These are phyloP conservation scores for Solenopsis fugax DNA, from an alignment of 1,140 invertebrate genomes.

Conservation along the genomic window DNA sequence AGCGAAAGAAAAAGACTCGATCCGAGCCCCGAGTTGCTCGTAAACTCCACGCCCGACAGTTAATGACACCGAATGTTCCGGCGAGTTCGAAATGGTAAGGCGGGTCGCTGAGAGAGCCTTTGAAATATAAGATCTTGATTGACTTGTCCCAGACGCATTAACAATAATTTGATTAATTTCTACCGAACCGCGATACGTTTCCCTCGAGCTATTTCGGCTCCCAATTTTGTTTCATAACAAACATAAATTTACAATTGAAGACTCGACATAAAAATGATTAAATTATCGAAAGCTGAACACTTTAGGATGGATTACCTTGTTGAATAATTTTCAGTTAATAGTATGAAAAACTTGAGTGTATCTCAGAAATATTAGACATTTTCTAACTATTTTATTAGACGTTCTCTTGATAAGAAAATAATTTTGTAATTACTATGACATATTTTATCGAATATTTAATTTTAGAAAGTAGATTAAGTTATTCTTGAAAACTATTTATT, in stretches of 20 bases:
- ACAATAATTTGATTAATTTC: constrained; percentile 52
- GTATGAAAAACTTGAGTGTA: background rate
- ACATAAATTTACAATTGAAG: constrained; percentile 2
- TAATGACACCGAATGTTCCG: constrained; percentile 64
- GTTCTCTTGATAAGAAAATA: background rate
- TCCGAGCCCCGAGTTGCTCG: constrained; percentile 32
- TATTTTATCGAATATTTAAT: background rate
- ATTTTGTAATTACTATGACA: background rate
- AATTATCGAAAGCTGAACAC: background rate
- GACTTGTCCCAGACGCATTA: constrained; percentile 59
- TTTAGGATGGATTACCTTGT: background rate
- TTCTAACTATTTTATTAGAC: background rate
- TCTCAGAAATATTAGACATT: background rate
- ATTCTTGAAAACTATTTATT: background rate
- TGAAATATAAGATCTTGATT: constrained; percentile 57
- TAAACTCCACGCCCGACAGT: constrained; percentile 62
- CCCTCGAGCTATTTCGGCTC: constrained; percentile 39
- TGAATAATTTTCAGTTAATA: background rate
- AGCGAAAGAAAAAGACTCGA: constrained; percentile 69
- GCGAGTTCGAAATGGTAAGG: constrained; percentile 39
- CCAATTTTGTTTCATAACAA: constrained; percentile 35
- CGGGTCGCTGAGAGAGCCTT: constrained; percentile 1
- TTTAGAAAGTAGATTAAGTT: background rate
- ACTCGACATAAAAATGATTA: background rate
- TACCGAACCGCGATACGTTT: constrained; percentile 33